Base-by-base conservation (phyloP, 2,888 invertebrate genomes). In the Oasisia sp. region DNA sequence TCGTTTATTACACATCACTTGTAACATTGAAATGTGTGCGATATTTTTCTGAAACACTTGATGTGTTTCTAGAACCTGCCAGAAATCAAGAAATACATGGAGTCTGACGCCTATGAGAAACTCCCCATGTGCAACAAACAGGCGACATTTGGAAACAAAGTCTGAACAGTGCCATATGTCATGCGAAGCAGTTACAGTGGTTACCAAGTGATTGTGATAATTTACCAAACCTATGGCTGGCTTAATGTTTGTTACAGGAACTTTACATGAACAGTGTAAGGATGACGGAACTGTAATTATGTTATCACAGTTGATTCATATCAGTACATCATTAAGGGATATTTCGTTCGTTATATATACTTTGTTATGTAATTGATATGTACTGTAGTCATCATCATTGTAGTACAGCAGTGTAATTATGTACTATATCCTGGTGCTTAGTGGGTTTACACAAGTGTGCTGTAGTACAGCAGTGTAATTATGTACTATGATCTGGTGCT, bases 41-140 rank as follows among this genome's bases (percentile, higher is more conserved):
- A 74, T n/a, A 74, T 74, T 74, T 74, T 74, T n/a, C 27, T 74
- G 27, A 14, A 74, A 74, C n/a, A n/a, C 27, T 74, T 50, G 50
- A 50, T 50, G 50, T 74, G 74, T 74, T 27, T 74, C n/a, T n/a
- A 89, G 90, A 93, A 91, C 0, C 92, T 95, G 32, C 95, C 95
- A 9, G 93, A 93, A n/a, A 94, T 95, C 91, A 95, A 95, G 93
- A 93, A 92, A 12, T 95, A 94, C 93, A 93, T 95, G 94, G 91
- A 92, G 0, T 94, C 94, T 9, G 93, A 93, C 32, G 93, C 93
- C n/a, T 94, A 94, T 91, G 92, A 94, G 89, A 93, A 92, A 19
- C 91, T 94, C 74, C 95, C 95, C 5, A 92, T 95, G 91, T 95
- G 95, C 93, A 95, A 95, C 93, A 95, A 95, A 92, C 89, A 89